These are phyloP conservation scores for Cynoglossus semilaevis DNA, from an alignment of 2,113 vertebrate genomes.

Conservation along the genomic window DNA sequence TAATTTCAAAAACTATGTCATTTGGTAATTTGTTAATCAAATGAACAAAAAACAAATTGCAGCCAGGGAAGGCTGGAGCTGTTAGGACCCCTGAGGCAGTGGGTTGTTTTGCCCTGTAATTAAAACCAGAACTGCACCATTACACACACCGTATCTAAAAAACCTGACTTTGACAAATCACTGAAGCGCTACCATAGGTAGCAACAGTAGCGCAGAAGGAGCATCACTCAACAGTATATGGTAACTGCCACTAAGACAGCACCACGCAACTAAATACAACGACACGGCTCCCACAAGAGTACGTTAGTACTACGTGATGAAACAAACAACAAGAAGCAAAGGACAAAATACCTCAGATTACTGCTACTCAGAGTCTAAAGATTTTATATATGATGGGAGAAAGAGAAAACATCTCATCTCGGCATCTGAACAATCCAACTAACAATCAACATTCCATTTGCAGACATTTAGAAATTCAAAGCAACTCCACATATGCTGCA, in stretches of 20 bases:
- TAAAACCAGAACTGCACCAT: constrained; percentile 1
- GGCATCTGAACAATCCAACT: constrained; percentile 14
- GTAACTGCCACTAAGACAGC: background rate
- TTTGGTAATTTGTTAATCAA: background rate
- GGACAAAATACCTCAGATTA: constrained; percentile 14
- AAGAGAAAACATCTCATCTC: constrained; percentile 14
- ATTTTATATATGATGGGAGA: constrained; percentile 11
- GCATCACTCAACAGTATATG: background rate
- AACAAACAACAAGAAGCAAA: background rate
- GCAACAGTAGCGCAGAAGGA: background rate
- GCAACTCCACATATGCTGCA: constrained; percentile 42
- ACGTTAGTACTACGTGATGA: constrained; percentile 29
- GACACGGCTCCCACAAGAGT: too few species aligned
- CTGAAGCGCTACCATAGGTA: background rate
- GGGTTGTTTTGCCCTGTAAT: background rate
- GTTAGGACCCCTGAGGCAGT: background rate
- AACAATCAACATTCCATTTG: constrained; percentile 17
- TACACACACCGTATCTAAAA: background rate
- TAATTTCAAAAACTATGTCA: background rate
- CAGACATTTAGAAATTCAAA: constrained; percentile 6
- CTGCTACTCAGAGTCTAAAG: constrained; percentile 19
- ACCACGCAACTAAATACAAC: background rate
- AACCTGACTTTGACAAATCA: background rate
- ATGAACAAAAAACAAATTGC: constrained; percentile 2
- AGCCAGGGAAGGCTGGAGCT: constrained; percentile 1